A percentile compares a stretch with the other conserved stretches of the same genome.
Conservation (phyloP, 2,888 invertebrate genomes). For the Leptinotarsa rubiginosa region DNA sequence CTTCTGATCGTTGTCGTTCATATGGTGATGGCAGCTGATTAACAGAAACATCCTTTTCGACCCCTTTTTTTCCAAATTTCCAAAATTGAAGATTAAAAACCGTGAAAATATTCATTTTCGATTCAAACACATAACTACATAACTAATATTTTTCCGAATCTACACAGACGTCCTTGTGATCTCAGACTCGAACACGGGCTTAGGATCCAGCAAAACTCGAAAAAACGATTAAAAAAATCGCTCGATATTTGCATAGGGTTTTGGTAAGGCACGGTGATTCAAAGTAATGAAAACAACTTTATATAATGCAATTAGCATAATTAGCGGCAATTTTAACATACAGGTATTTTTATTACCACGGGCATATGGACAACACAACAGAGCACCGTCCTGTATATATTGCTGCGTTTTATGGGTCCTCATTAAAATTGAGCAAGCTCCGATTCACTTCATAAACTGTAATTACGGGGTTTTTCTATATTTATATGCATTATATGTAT, state of each 20-base stretch:
- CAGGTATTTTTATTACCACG: conserved; percentile 43
- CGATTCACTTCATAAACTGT: conserved; percentile 28
- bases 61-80: no score
- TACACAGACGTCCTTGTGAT: conserved; percentile 1
- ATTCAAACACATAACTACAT: no score
- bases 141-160: background rate
- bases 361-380: conserved; percentile 23
- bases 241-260: conserved; percentile 46
- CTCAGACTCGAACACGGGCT: conserved; percentile 14
- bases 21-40: no score
- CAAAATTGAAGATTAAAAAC: no score
- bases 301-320: conserved; percentile 50
- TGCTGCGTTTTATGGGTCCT: conserved; percentile 27
- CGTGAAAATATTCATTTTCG: no score
- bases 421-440: conserved; percentile 24
- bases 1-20: no score
- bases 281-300: conserved; percentile 51
- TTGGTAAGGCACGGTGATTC: conserved; percentile 44
- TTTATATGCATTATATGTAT: conserved; percentile 10
- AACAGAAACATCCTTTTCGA: no score
- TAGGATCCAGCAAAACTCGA: conserved; percentile 20
- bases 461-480: conserved; percentile 8
- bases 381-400: conserved; percentile 15
- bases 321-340: conserved; percentile 46
- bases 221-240: conserved; percentile 43